These are phyloP conservation scores for Conus ventricosus DNA, from an alignment of 1,140 invertebrate species.

Conservation along the genomic window DNA sequence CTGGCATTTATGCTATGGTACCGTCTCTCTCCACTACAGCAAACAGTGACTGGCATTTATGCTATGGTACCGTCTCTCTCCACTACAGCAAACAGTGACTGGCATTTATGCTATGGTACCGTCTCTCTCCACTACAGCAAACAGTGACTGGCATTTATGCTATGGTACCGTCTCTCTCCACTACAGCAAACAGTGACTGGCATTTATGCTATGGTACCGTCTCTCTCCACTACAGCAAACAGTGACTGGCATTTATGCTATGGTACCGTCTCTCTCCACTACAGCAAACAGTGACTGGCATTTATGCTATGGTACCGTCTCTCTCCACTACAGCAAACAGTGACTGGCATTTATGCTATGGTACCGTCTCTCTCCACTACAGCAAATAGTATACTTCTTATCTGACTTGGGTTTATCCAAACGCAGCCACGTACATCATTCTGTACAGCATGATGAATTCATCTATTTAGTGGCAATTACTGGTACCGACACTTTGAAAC, in stretches of 20 bases:
- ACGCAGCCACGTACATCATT: no score
- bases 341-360: neutral
- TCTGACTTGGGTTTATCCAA: no score
- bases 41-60: neutral
- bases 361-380: neutral
- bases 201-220: neutral
- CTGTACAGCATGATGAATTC: no score
- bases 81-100: neutral
- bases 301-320: neutral
- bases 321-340: neutral
- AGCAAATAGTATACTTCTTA: no score
- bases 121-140: no score
- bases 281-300: neutral
- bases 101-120: neutral
- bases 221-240: neutral
- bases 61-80: neutral
- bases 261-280: neutral
- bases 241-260: neutral
- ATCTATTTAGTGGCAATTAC: no score
- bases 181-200: neutral
- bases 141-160: neutral
- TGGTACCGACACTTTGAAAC: no score
- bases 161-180: neutral
- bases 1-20: neutral
- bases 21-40: no score